Evolutionary conservation across 2,113 vertebrate species (phyloP).

Genomic region (Lagopus leucura): DNA sequence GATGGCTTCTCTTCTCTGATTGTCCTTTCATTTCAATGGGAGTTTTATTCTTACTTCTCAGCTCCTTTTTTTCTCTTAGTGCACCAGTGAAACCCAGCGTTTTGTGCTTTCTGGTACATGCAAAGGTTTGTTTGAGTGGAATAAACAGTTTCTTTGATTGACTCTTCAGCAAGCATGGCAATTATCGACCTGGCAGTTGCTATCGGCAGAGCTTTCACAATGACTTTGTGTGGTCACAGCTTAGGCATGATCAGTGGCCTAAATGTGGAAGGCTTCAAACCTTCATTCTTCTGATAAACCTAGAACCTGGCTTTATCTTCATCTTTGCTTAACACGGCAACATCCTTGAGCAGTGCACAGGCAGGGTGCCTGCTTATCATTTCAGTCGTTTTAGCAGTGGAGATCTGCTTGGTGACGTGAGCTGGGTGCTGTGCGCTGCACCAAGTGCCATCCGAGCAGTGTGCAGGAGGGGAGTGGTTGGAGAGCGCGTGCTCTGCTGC

Average conservation of each 20-base stretch:
- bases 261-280: background rate
- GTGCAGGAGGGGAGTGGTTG: fast-evolving
- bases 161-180: fast-evolving
- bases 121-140: background rate
- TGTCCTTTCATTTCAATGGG: background rate
- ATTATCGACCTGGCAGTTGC: background rate
- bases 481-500: fast-evolving
- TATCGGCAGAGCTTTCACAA: background rate
- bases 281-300: background rate
- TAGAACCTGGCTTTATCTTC: background rate
- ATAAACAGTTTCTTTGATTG: background rate
- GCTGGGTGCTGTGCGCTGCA: background rate
- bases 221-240: background rate
- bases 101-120: background rate
- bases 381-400: background rate
- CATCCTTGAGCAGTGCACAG: background rate
- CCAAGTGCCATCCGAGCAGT: background rate
- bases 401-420: background rate
- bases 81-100: background rate
- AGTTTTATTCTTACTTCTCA: background rate
- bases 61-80: background rate
- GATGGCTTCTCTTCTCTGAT: background rate
- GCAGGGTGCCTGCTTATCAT: background rate
- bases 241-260: background rate
- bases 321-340: background rate